A percentile compares a stretch with the other conserved stretches of the same genome.
phyloP scores from a whole-genome alignment of 1,140 invertebrate genomes.

The Latrodectus geometricus region DNA sequence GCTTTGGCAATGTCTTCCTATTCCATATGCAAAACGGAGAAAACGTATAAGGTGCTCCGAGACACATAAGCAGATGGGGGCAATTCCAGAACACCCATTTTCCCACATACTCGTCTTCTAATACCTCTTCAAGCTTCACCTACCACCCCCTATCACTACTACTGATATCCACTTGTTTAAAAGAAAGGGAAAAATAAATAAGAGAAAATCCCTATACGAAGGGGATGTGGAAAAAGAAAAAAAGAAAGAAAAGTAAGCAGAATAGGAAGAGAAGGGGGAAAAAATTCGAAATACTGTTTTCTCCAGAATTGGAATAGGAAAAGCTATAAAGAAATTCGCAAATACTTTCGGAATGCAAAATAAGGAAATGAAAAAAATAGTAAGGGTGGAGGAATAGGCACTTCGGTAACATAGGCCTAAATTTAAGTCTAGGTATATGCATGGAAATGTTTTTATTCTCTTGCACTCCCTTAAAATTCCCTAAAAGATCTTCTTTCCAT shows the following conservation, averaged over 20 bases:
- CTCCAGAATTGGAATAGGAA: no score
- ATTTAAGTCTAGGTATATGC: no score
- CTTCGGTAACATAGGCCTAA: neutral
- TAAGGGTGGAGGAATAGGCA: neutral
- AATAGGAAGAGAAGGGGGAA: no score
- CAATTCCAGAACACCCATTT: neutral
- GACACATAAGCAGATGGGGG: no score
- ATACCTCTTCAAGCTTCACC: neutral
- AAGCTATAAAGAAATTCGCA: no score
- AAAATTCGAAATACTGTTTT: neutral
- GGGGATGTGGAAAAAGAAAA: neutral
- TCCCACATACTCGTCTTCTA: neutral
- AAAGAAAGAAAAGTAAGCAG: neutral
- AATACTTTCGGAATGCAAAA: no score
- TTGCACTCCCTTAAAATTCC: no score
- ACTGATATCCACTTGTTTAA: neutral
- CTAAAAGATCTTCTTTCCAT: no score
- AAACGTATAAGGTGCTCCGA: neutral
- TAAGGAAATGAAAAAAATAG: neutral
- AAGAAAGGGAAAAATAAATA: neutral
- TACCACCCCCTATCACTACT: neutral
- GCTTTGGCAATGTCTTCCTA: neutral
- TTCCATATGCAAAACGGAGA: neutral
- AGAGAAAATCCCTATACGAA: neutral
- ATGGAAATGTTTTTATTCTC: no score